Evolutionary conservation across 2,888 invertebrate species (phyloP).

Genomic region (Stenichneumon culpator): DNA sequence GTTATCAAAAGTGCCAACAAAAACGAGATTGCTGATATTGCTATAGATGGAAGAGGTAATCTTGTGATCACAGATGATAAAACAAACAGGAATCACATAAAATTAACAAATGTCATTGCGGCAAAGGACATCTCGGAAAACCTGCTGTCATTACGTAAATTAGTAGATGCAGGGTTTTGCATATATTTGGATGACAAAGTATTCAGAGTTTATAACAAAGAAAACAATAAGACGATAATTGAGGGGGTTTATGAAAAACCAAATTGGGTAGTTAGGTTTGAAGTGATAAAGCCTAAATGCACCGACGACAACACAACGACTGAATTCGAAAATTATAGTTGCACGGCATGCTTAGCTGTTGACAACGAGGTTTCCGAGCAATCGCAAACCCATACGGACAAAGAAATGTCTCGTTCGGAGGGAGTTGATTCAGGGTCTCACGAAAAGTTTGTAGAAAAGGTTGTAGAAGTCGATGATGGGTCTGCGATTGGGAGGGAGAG

Average conservation of each 20-base stretch:
- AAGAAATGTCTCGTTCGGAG: constrained; percentile 9
- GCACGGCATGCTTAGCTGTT: constrained; percentile 55
- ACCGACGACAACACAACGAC: constrained; percentile 1
- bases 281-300: constrained; percentile 40
- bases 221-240: constrained; percentile 62
- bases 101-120: constrained; percentile 49
- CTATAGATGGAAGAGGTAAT: constrained; percentile 62
- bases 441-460: not conserved
- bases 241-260: constrained; percentile 64
- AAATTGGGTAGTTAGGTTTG: constrained; percentile 63
- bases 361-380: constrained; percentile 44
- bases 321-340: constrained; percentile 52
- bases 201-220: constrained; percentile 63
- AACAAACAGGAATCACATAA: constrained; percentile 20
- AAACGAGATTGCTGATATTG: constrained; percentile 53
- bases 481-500: constrained; percentile 49
- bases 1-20: constrained; percentile 62
- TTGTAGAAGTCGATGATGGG: not conserved
- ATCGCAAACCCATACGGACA: constrained; percentile 23
- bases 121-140: constrained; percentile 60
- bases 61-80: constrained; percentile 38
- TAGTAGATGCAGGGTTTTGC: constrained; percentile 58
- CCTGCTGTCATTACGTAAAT: constrained; percentile 52
- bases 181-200: constrained; percentile 60
- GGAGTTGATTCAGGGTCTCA: constrained; percentile 24